phyloP scores from a whole-genome alignment of 2,888 invertebrate genomes.

The Pemphredon lugubris region DNA sequence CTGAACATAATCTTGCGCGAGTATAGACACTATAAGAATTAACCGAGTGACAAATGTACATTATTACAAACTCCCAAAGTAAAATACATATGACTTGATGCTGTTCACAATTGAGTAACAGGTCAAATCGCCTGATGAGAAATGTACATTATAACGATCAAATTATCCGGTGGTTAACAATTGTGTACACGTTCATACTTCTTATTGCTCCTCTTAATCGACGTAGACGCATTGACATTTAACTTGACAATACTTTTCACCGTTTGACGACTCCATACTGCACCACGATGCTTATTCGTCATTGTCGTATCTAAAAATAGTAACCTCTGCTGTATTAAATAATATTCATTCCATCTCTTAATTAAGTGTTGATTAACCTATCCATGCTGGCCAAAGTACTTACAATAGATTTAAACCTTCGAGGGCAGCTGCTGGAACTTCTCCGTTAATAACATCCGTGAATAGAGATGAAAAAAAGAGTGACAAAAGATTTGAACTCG shows the following conservation, averaged over 20 bases:
- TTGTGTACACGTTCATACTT: conserved; percentile 11
- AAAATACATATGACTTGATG: no score
- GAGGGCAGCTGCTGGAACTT: conserved; percentile 41
- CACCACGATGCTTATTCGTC: conserved; percentile 40
- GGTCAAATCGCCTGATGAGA: no score
- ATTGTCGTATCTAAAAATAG: conserved; percentile 46
- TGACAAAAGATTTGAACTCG: conserved; percentile 76
- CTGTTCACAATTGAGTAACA: no score
- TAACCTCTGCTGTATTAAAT: neutral
- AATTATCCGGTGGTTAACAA: conserved; percentile 22
- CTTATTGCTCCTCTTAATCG: neutral
- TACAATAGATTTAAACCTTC: conserved; percentile 64
- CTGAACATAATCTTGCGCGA: no score
- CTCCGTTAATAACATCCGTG: conserved; percentile 83
- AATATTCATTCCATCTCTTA: neutral
- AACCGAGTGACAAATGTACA: no score
- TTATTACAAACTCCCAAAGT: no score
- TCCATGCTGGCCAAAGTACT: conserved; percentile 55
- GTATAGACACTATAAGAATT: no score
- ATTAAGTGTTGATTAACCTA: no score
- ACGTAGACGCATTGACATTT: no score
- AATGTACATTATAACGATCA: conserved; percentile 17
- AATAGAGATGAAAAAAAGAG: conserved; percentile 86
- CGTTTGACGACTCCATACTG: neutral
- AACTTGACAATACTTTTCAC: no score